Evolutionary conservation across 2,797 vertebrate genomes (phyloP), one percentile per base, ranked within the genome.

Genomic region (Calcarius lapponicus): DNA sequence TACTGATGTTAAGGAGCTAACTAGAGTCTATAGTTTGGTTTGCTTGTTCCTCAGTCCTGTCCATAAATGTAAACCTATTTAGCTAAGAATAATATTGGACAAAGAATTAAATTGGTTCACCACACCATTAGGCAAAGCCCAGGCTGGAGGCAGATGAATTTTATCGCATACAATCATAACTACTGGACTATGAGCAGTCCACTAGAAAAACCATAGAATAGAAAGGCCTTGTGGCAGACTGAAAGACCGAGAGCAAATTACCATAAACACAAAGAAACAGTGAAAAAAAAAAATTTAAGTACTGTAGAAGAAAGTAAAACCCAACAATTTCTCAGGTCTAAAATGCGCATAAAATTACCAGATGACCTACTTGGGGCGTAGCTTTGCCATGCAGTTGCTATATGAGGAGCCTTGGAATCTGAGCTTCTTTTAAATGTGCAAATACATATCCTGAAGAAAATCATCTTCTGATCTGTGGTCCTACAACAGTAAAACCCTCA

Each of bases 321-420:
- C 9, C 2, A 53, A 17, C 56, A 82, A 11, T 4, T 66, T 6
- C 22, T 43, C 14, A 13, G 13, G 13, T 34, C 47, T 65, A 45
- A 50, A 75, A 70, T 5, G 3, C 6, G 11, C 5, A 26, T 36
- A 47, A 75, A 50, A 50, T 36, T 61, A 38, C 32, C 56, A 56
- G 40, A 62, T 54, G 26, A 40, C 9, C 58, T 61, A 34, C 1
- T 19, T 5, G 7, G 50, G 50, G 1, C 0, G 0, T n/a, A 70
- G 31, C 4, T 90, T 79, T 86, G 10, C 28, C 28, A 4, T 31
- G 14, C 14, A 51, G 7, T 51, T 54, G 24, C 13, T 36, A 5
- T 15, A 34, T 0, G 1, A 89, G 32, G 47, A 79, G 5, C 10
- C 21, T 73, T 48, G 67, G 73, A 80, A 76, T 70, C 20, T 38